A percentile compares a stretch with the other conserved stretches of the same genome.
phyloP scores from a whole-genome alignment of 2,888 invertebrate species.

The Drosophila picticornis region DNA sequence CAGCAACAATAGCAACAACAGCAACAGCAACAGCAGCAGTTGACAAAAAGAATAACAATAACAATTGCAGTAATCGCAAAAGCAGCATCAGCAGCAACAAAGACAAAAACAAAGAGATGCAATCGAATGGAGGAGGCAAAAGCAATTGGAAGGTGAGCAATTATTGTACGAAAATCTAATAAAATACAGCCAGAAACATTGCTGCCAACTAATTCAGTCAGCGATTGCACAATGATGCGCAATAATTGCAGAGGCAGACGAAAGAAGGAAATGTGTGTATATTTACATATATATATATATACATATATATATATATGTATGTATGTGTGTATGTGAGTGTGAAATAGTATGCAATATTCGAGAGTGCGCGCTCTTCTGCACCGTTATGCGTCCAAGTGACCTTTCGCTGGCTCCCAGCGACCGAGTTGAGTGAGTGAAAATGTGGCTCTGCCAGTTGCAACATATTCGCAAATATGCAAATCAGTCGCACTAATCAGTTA shows the following conservation, averaged over 20 bases:
- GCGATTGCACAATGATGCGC: slow-evolving; percentile 41
- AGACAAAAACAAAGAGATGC: slow-evolving; percentile 82
- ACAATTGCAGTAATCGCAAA: slow-evolving; percentile 42
- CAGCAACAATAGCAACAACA: slow-evolving; percentile 30
- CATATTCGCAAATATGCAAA: slow-evolving; percentile 39
- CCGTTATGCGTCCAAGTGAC: slow-evolving; percentile 74
- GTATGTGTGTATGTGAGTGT: slow-evolving; percentile 10
- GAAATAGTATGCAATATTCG: slow-evolving; percentile 53
- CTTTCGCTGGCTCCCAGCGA: slow-evolving; percentile 50
- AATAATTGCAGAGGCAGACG: slow-evolving; percentile 51
- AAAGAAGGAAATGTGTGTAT: slow-evolving; percentile 42
- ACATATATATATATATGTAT: background rate
- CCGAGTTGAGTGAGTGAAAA: slow-evolving; percentile 25
- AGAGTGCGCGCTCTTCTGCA: slow-evolving; percentile 47
- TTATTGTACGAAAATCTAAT: slow-evolving; percentile 14
- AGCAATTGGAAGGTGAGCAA: slow-evolving; percentile 84
- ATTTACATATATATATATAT: background rate
- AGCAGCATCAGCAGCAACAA: slow-evolving; percentile 47
- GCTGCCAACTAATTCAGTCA: slow-evolving; percentile 8
- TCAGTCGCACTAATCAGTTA: slow-evolving; percentile 55
- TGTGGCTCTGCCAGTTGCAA: slow-evolving; percentile 37
- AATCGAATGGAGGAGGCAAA: slow-evolving; percentile 80
- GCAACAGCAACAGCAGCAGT: slow-evolving; percentile 22
- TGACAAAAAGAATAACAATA: slow-evolving; percentile 66
- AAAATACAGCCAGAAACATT: slow-evolving; percentile 9